Conservation (phyloP, 2,113 vertebrate genomes). For the Coturnix japonica region DNA sequence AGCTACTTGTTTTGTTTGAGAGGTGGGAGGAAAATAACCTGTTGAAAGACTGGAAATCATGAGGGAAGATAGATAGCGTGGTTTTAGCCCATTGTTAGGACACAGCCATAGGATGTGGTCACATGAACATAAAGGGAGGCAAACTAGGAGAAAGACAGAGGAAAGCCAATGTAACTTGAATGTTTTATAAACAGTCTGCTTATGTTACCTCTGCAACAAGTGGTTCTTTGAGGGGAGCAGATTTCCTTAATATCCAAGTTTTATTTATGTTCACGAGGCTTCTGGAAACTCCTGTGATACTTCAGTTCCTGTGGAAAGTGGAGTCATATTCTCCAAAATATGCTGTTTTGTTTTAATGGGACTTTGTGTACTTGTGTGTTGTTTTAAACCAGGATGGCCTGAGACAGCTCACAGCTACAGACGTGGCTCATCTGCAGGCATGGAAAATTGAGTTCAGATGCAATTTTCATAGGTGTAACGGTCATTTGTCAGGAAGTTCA, state of each 20-base stretch:
- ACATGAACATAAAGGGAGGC: not conserved
- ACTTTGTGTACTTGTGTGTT: not conserved
- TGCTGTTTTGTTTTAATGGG: not conserved
- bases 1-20: not conserved
- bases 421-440: not conserved
- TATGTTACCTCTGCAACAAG: not conserved
- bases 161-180: not conserved
- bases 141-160: not conserved
- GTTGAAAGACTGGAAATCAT: not conserved
- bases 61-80: not conserved
- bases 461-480: fast-evolving
- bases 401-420: not conserved
- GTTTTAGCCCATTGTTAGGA: not conserved
- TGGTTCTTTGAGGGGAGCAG: not conserved
- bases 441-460: not conserved
- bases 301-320: not conserved
- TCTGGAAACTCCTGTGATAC: not conserved
- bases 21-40: not conserved
- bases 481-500: not conserved
- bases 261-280: no score
- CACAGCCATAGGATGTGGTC: not conserved
- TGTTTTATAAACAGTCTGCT: not conserved
- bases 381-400: not conserved
- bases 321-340: not conserved
- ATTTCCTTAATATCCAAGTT: not conserved